Conservation (phyloP, 2,113 vertebrate species). For the Corynorhinus townsendii region DNA sequence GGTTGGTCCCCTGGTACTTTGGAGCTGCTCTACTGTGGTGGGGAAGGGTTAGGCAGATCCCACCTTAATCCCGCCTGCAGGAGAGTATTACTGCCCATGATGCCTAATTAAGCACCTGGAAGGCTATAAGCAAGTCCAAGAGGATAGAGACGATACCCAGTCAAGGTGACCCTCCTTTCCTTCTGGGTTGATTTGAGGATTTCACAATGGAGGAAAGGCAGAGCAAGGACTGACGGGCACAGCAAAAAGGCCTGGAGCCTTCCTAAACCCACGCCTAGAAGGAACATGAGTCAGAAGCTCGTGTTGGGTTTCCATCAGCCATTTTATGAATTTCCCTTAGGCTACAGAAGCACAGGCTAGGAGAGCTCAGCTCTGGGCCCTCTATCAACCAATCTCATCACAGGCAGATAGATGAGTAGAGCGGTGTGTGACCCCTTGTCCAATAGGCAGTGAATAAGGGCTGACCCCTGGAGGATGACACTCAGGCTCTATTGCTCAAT, state of each 20-base stretch:
- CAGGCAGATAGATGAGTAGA: neutral
- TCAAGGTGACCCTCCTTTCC: neutral
- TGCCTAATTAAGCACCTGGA: neutral
- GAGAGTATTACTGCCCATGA: neutral
- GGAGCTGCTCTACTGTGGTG: neutral
- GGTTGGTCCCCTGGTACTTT: neutral
- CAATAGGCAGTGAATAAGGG: conserved; percentile 42
- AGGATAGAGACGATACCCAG: neutral
- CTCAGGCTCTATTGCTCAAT: neutral
- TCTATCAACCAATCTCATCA: neutral
- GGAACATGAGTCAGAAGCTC: neutral
- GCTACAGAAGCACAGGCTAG: neutral
- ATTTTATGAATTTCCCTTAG: conserved; percentile 28
- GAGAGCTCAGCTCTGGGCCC: neutral
- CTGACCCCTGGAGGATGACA: neutral
- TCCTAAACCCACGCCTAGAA: neutral
- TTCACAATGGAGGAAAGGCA: neutral
- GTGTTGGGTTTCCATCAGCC: neutral
- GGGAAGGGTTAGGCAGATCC: neutral
- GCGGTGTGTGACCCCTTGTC: neutral
- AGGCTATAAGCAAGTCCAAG: neutral
- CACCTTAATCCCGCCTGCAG: neutral
- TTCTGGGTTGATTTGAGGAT: neutral
- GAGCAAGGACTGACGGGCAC: neutral
- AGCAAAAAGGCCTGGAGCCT: neutral